Percentiles rank a stretch among this genome's conserved stretches.
Evolutionary conservation across 64 coral and sea anemone genomes (phyloP).

Genomic region (Orbicella faveolata): DNA sequence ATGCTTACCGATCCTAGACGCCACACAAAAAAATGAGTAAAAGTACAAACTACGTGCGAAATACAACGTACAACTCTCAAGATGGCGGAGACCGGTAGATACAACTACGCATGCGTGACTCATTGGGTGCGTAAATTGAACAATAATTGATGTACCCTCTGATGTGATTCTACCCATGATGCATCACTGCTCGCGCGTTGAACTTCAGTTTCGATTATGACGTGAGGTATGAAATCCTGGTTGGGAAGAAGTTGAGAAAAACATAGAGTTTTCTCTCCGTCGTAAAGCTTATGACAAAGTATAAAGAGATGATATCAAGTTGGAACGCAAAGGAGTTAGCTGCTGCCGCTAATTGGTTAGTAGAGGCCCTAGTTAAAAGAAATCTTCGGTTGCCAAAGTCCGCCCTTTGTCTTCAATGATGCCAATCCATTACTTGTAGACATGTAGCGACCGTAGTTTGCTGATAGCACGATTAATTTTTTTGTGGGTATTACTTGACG

Average conservation of each 20-base stretch:
- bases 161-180: constrained; percentile 17
- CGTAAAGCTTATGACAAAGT: not conserved
- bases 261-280: not conserved
- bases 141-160: constrained; percentile 27
- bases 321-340: constrained; percentile 61
- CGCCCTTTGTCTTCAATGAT: constrained; percentile 6
- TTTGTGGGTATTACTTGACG: no score
- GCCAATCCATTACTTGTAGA: no score
- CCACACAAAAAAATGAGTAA: not conserved
- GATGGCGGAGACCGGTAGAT: not conserved
- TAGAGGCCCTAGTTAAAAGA: not conserved
- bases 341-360: constrained; percentile 74
- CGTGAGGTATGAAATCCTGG: not conserved
- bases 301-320: constrained; percentile 49
- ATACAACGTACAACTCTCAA: not conserved
- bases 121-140: not conserved
- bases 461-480: not conserved
- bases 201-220: not conserved
- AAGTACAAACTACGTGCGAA: not conserved
- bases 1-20: not conserved
- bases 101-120: not conserved
- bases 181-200: not conserved
- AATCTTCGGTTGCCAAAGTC: not conserved
- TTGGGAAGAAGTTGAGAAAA: not conserved
- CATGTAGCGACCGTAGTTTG: not conserved